A percentile compares a stretch with the other conserved stretches of the same genome.
Evolutionary conservation across 2,113 vertebrate genomes (phyloP).

Genomic region (Vulpes ferrilata): DNA sequence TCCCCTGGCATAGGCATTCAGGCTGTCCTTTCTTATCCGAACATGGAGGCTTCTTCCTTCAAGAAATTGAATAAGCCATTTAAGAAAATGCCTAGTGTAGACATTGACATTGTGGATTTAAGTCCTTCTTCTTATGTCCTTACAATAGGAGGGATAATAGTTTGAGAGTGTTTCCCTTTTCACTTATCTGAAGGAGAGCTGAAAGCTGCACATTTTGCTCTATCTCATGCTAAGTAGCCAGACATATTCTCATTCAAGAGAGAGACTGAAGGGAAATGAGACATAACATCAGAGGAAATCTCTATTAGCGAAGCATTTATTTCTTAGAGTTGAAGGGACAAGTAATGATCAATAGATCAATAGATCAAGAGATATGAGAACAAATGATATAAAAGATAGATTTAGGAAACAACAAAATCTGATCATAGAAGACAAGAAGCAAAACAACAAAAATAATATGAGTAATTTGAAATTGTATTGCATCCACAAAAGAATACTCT

Average conservation of each 20-base stretch:
- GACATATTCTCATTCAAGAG: not conserved
- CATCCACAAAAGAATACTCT: not conserved
- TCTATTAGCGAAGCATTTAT: not conserved
- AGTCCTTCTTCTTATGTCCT: not conserved
- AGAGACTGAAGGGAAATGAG: not conserved
- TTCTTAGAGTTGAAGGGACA: not conserved
- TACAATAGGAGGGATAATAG: not conserved
- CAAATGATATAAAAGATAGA: not conserved
- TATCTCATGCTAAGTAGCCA: too few relatives aligned
- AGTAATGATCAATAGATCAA: not conserved
- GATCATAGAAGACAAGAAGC: not conserved
- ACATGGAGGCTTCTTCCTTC: not conserved
- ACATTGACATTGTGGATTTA: not conserved
- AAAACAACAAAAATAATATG: not conserved
- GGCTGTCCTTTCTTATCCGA: not conserved
- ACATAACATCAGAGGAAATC: not conserved
- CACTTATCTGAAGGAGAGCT: not conserved
- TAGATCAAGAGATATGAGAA: not conserved
- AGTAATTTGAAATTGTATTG: constrained; percentile 6
- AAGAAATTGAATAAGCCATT: not conserved
- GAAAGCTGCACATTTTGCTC: not conserved
- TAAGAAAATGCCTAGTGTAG: not conserved
- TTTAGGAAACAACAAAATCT: not conserved
- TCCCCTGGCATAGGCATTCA: too few relatives aligned
- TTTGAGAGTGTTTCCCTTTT: not conserved